Base-by-base conservation (phyloP, 1,140 invertebrate species). In the Listronotus oregonensis region DNA sequence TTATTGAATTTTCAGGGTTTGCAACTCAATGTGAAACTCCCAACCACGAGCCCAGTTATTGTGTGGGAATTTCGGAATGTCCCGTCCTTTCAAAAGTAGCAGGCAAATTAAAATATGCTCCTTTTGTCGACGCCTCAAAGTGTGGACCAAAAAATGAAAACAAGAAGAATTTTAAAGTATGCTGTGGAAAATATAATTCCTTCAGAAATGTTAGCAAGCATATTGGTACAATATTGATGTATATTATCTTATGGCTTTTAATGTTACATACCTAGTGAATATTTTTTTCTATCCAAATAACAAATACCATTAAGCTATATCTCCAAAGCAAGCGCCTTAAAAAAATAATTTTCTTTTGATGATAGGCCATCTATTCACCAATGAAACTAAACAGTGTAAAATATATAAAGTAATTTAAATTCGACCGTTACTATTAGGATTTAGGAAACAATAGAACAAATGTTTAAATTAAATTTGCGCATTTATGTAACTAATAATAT, bases 11-110 rank as follows among this genome's bases (percentile, higher is more conserved):
- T 66, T 59, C 46, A 77, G 76, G 54, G 54, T 71, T 77, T 55
- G 70, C 67, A 7, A 76, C 71, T 1, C 50, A 43, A 21, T 77
- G 76, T 55, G 61, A 51, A n/a, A 77, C 76, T 8, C 76, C 73
- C 27, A 76, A 75, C 51, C 5, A 42, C 7, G 71, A 72, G 37
- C 11, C 17, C 12, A 70, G 71, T 1, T 67, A 55, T 14, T 77
- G 76, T 51, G 37, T 75, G 9, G 69, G 73, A 46, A 62, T 76
- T 6, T 34, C 65, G 40, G 60, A 73, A 21, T 77, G 76, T 56
- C 11, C 51, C 21, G 43, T 63, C 15, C 44, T 76, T 4, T 17
- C 50, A 10, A 46, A 52, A 11, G 52, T 66, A 32, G 10, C 58
- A 15, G 21, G 27, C 12, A 70, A 69, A 32, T 50, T 40, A 11